Evolutionary conservation across 2,888 invertebrate genomes (phyloP), one percentile per base, ranked within the genome.

Genomic region (Quadriops clusia): DNA sequence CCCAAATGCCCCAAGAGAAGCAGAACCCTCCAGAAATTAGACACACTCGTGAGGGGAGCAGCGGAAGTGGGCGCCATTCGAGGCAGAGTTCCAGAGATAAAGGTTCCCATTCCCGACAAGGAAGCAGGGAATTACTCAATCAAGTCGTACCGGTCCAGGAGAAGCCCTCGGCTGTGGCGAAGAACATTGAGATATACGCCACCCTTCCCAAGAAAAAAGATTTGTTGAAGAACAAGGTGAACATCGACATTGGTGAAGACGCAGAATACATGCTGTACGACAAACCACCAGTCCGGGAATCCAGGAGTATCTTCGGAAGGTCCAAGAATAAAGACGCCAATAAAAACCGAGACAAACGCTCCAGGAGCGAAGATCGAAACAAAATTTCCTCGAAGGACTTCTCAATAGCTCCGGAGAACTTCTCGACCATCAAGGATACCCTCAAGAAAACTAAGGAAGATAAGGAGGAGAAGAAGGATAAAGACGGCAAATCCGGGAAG

Each of bases 161-260:
- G 45, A 17, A 44, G 46, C 5, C 46, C 47, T 24, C 37, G 57
- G 60, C 53, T 32, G 46, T 42, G 5, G 61, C 48, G 12, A 77
- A 77, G 49, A 85, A 72, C 41, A 89, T 89, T 34, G 89, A 89
- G 63, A 87, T 90, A 40, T 90, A 90, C 53, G 90, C 89, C 0
- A 90, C 90, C 0, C 58, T 90, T 16, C 90, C 90, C 2, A 89
- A 89, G 58, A 86, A 85, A 49, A 74, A 76, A 23, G 70, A 69
- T 0, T 57, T 77, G 1, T 77, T 80, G 44, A 73, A 69, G 42
- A 67, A 72, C 38, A 57, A 67, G 0, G 63, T 64, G 4, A 67
- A 74, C 1, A 70, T 75, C 3, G 77, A 77, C 49, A 68, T 69
- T 9, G 72, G 77, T 28, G 84, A 84, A 47, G 80, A 82, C 44